phyloP scores from a whole-genome alignment of 2,113 vertebrate species.

The Dunckerocampus dactyliophorus region DNA sequence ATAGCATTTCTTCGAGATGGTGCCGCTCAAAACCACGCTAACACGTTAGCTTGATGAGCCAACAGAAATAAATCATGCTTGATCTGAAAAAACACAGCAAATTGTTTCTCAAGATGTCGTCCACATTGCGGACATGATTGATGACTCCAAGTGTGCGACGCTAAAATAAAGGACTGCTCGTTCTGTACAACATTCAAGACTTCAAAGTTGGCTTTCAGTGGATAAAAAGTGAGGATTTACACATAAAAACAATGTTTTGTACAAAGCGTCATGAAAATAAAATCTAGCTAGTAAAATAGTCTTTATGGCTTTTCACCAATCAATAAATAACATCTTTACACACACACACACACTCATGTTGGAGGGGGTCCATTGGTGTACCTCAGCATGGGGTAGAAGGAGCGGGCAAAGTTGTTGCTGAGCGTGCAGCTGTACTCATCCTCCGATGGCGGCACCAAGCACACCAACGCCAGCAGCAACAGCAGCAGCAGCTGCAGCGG shows the following conservation, averaged over 20 bases:
- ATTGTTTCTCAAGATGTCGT: too few relatives aligned
- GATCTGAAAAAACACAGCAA: too few relatives aligned
- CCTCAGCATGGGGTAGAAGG: slow-evolving; percentile 90
- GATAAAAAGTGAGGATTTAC: not conserved
- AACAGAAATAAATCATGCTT: too few relatives aligned
- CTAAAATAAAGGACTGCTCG: too few relatives aligned
- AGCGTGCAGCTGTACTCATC: slow-evolving; percentile 84
- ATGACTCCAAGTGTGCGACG: too few relatives aligned
- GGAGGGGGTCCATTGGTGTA: slow-evolving; percentile 93
- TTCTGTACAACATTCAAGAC: not conserved
- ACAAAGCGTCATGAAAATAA: not conserved
- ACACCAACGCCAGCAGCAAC: slow-evolving; percentile 80
- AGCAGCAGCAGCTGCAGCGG: slow-evolving; percentile 84
- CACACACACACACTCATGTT: slow-evolving; percentile 59
- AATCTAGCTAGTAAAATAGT: not conserved
- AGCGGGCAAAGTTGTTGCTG: slow-evolving; percentile 89
- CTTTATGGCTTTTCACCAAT: not conserved
- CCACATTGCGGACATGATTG: too few relatives aligned
- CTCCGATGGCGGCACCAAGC: slow-evolving; percentile 77
- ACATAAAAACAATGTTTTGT: not conserved
- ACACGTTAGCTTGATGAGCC: too few relatives aligned
- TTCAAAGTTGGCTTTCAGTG: too few relatives aligned
- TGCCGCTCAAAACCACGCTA: too few relatives aligned
- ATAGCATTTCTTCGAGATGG: too few relatives aligned
- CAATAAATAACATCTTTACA: not conserved